Conservation (phyloP, 2,113 vertebrate species). For the Cairina moschata region DNA sequence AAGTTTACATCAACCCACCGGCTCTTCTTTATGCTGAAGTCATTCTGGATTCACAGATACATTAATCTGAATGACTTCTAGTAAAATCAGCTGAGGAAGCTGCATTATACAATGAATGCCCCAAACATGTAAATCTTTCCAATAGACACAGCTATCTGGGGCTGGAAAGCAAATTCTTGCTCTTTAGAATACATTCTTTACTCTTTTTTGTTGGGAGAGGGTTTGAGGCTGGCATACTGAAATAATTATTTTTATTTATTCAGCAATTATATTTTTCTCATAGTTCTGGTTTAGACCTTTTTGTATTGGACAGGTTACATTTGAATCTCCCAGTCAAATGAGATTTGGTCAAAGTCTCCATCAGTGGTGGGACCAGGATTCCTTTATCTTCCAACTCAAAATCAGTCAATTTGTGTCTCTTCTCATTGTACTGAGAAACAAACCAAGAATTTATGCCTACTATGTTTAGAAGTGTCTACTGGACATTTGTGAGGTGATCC, state of each 20-base stretch:
- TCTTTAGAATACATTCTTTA: neutral
- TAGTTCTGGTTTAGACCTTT: neutral
- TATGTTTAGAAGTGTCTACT: neutral
- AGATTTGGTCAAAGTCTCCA: neutral
- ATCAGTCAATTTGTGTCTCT: neutral
- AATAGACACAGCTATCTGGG: neutral
- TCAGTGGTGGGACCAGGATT: neutral
- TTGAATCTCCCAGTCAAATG: neutral
- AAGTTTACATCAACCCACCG: neutral
- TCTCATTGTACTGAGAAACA: neutral
- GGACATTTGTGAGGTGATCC: neutral
- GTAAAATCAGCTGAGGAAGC: neutral
- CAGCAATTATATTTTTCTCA: neutral
- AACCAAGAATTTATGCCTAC: neutral
- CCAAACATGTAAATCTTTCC: neutral
- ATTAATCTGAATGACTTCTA: neutral
- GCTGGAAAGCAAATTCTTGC: neutral
- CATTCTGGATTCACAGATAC: neutral
- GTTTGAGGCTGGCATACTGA: neutral
- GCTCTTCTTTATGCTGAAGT: neutral
- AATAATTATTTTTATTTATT: neutral
- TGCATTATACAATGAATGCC: neutral
- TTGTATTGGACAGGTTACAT: neutral
- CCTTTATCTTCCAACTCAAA: neutral
- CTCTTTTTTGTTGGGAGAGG: neutral